Evolutionary conservation across 2,888 invertebrate species (phyloP).

Genomic region (Eueremaeus valkanovi): DNA sequence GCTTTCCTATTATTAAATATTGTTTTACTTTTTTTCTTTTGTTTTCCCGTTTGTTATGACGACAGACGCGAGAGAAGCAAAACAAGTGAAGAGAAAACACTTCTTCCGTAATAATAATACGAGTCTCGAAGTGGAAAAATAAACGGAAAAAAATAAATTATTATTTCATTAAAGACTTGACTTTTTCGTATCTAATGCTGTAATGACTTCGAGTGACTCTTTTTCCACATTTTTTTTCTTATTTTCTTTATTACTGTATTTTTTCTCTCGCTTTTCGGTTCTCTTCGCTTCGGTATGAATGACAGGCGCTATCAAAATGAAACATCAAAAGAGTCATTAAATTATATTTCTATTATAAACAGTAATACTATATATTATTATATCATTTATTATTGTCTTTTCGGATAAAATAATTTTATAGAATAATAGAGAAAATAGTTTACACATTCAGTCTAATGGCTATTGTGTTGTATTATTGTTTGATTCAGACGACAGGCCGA

Average conservation of each 20-base stretch:
- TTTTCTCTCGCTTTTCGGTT: background rate
- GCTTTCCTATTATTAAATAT: too few relatives aligned
- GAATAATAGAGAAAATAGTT: background rate
- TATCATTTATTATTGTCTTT: background rate
- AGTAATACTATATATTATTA: background rate
- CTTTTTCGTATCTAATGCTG: too few relatives aligned
- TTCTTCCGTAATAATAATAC: too few relatives aligned
- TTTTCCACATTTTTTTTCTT: background rate
- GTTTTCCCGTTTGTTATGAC: too few relatives aligned
- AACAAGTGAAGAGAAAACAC: too few relatives aligned
- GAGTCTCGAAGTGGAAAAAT: too few relatives aligned
- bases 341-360: background rate
- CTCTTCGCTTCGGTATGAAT: background rate
- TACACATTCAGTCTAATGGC: background rate
- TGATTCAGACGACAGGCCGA: too few relatives aligned
- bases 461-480: background rate
- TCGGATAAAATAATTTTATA: background rate
- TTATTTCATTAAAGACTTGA: too few relatives aligned
- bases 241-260: background rate
- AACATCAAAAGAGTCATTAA: slow-evolving; percentile 3
- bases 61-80: too few relatives aligned
- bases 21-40: too few relatives aligned
- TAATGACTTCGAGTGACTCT: background rate
- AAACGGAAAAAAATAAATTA: too few relatives aligned
- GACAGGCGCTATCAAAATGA: background rate